Evolutionary conservation across 2,888 invertebrate species (phyloP).

Genomic region (Troilus luridus): DNA sequence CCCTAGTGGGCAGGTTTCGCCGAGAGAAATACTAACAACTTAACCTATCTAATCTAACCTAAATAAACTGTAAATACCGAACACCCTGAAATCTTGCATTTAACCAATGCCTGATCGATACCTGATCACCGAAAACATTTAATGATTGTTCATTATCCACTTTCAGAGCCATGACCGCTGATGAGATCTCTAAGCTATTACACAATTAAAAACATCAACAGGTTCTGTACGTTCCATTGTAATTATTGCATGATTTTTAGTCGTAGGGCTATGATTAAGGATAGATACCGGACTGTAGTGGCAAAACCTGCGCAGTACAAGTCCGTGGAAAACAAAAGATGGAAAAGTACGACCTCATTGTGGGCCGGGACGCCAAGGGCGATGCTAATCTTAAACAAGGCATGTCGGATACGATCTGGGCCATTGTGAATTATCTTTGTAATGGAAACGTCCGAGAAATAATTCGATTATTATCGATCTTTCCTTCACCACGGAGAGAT

Average conservation of each 20-base stretch:
- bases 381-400: not conserved
- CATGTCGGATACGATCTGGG: not conserved
- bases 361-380: not conserved
- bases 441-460: not conserved
- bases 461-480: not conserved
- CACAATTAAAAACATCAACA: not conserved
- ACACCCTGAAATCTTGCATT: not conserved
- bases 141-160: not conserved
- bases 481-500: not conserved
- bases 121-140: not conserved
- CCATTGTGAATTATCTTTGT: constrained; percentile 6
- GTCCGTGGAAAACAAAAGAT: not conserved
- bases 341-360: constrained; percentile 5
- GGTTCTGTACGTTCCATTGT: not conserved
- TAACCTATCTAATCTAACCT: not conserved
- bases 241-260: not conserved
- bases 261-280: not conserved
- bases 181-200: not conserved
- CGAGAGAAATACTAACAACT: not conserved
- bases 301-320: not conserved
- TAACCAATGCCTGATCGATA: not conserved
- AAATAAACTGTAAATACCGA: not conserved
- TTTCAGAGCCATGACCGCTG: not conserved
- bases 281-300: not conserved
- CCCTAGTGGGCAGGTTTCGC: too few relatives aligned